phyloP scores from a whole-genome alignment of 2,888 invertebrate species.

The Strigamia maritima region DNA sequence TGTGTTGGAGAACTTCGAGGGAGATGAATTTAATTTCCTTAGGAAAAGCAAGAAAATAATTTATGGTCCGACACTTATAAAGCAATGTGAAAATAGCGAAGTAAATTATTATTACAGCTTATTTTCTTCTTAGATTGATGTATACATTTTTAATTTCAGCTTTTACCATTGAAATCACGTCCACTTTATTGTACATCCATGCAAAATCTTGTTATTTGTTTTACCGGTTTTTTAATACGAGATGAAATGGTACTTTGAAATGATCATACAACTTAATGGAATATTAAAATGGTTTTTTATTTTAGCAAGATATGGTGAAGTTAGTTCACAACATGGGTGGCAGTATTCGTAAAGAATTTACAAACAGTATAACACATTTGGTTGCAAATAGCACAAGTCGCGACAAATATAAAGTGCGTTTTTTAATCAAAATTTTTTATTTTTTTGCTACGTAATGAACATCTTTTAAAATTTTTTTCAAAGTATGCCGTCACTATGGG shows the following conservation, averaged over 20 bases:
- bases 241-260: constrained; percentile 74
- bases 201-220: constrained; percentile 83
- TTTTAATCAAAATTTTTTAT: neutral
- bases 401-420: constrained; percentile 71
- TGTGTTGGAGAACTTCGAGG: constrained; percentile 70
- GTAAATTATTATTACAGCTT: constrained; percentile 50
- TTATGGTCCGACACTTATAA: constrained; percentile 52
- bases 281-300: constrained; percentile 43
- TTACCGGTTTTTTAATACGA: constrained; percentile 85
- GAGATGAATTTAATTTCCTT: constrained; percentile 66
- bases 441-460: neutral
- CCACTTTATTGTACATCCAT: constrained; percentile 85
- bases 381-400: constrained; percentile 85
- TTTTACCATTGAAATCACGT: constrained; percentile 67
- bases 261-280: neutral
- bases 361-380: constrained; percentile 83
- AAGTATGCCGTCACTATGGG: constrained; percentile 82
- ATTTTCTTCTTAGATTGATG: neutral
- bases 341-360: constrained; percentile 86
- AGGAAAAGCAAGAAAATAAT: constrained; percentile 52
- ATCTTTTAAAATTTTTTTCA: neutral
- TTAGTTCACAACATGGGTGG: constrained; percentile 96
- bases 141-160: constrained; percentile 53
- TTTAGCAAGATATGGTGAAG: constrained; percentile 77
- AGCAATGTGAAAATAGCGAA: constrained; percentile 50